phyloP scores from a whole-genome alignment of 1,140 invertebrate species.

The Aphelinus certus region DNA sequence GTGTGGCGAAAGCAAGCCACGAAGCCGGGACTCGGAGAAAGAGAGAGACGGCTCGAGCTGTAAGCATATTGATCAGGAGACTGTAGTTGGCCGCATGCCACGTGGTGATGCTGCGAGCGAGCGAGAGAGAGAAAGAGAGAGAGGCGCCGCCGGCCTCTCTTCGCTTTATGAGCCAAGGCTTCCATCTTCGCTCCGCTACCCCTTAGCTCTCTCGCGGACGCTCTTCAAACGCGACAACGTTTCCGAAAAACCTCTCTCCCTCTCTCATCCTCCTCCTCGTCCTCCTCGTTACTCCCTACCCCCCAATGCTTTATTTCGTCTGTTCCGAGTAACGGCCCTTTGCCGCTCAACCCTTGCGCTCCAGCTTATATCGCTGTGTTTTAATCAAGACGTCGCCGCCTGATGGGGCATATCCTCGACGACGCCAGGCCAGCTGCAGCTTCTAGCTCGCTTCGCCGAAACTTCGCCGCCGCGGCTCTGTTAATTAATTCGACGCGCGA shows the following conservation, averaged over 20 bases:
- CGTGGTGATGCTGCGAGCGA: slow-evolving; percentile 61
- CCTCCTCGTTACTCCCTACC: background rate
- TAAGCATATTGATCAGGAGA: slow-evolving; percentile 68
- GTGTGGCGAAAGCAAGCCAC: background rate
- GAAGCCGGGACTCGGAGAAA: slow-evolving; percentile 5
- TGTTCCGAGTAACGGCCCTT: slow-evolving; percentile 26
- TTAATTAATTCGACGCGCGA: slow-evolving; percentile 7
- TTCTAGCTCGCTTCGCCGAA: slow-evolving; percentile 16
- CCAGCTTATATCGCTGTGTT: no score
- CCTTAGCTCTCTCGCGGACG: slow-evolving; percentile 40
- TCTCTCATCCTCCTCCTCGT: slow-evolving; percentile 2
- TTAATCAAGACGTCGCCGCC: no score
- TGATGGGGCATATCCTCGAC: no score
- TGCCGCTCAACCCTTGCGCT: no score
- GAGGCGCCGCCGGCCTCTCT: slow-evolving; percentile 60
- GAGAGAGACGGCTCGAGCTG: slow-evolving; percentile 51
- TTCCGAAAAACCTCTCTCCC: slow-evolving; percentile 47
- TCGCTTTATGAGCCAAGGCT: slow-evolving; percentile 65
- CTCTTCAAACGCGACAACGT: slow-evolving; percentile 39
- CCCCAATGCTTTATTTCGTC: slow-evolving; percentile 4
- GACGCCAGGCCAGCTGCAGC: no score
- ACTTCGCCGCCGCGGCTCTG: background rate
- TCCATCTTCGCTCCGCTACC: slow-evolving; percentile 58
- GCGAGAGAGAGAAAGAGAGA: slow-evolving; percentile 24
- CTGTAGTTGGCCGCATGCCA: slow-evolving; percentile 66